phyloP scores from a whole-genome alignment of 2,113 vertebrate genomes.

The Sclerurus mexicanus region DNA sequence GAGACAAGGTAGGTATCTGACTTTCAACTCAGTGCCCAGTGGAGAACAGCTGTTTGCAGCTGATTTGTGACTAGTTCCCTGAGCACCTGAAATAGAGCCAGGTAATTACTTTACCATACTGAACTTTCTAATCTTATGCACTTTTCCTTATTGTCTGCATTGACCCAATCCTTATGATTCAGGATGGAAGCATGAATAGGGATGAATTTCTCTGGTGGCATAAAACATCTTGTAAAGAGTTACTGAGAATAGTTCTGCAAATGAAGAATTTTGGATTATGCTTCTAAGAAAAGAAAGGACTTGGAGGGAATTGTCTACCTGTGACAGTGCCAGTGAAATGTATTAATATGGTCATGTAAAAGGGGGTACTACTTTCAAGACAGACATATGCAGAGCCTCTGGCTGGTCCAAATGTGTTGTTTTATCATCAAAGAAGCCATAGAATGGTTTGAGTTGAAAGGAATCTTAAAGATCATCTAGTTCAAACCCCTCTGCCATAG shows the following conservation, averaged over 20 bases:
- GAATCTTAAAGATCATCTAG: neutral
- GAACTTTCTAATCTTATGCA: neutral
- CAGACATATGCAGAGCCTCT: neutral
- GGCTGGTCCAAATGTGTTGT: neutral
- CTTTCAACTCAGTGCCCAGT: neutral
- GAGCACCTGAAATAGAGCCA: neutral
- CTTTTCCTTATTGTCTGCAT: neutral
- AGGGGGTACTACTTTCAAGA: neutral
- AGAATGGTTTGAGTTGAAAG: neutral
- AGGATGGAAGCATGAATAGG: neutral
- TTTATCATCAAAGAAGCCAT: neutral
- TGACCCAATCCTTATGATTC: neutral
- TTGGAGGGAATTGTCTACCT: neutral
- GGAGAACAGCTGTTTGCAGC: neutral
- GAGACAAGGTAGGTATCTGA: slow-evolving; percentile 84
- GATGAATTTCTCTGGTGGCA: neutral
- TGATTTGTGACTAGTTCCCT: neutral
- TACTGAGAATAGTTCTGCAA: neutral
- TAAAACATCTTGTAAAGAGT: neutral
- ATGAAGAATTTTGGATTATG: neutral
- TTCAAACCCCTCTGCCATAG: neutral
- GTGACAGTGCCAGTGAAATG: neutral
- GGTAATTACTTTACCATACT: neutral
- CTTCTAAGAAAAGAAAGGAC: neutral
- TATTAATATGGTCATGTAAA: neutral